Evolutionary conservation across 2,888 invertebrate species (phyloP), one percentile per base, ranked within the genome.

Genomic region (Neuroscelio doddi): DNA sequence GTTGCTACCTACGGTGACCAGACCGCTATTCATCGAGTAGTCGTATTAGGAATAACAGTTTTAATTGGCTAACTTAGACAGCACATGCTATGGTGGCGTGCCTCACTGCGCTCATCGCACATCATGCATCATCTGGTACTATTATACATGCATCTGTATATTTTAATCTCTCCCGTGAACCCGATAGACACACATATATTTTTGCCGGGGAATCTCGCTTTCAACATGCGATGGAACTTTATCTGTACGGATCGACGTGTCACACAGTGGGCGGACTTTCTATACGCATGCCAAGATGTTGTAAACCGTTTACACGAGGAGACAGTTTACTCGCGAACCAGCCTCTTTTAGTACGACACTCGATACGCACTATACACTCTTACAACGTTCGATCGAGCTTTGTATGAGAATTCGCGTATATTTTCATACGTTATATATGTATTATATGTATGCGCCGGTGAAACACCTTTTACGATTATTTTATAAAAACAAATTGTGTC

Each of bases 191-290:
- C 27, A 55, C 41, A 45, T 45, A 29, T 45, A 51, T 41, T 42
- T 16, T 34, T 27, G 21, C 30, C 14, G 34, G 8, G 17, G 34
- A 51, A 50, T 51, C 52, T 45, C 44, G 46, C 67, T 62, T 64
- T 66, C 69, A 55, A 68, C 69, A 64, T 64, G 69, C 63, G 49
- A 46, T 42, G 50, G 45, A 64, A 64, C 64, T 66, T 71, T 71
- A 71, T 73, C 69, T 63, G 42, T 38, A 55, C 59, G 53, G 68
- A 71, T 16, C 70, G 64, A 53, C 71, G 74, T 73, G 75, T 71
- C 75, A 69, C 71, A 70, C 69, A 71, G 79, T 78, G 76, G 80
- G 77, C 77, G 79, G 71, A 80, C 78, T 80, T 80, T 77, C 77
- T 78, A 71, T 59, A 68, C 68, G 61, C 64, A 67, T 45, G 49